These are phyloP conservation scores for Piscicola geometra DNA, from an alignment of 2,888 invertebrate genomes.

Conservation along the genomic window DNA sequence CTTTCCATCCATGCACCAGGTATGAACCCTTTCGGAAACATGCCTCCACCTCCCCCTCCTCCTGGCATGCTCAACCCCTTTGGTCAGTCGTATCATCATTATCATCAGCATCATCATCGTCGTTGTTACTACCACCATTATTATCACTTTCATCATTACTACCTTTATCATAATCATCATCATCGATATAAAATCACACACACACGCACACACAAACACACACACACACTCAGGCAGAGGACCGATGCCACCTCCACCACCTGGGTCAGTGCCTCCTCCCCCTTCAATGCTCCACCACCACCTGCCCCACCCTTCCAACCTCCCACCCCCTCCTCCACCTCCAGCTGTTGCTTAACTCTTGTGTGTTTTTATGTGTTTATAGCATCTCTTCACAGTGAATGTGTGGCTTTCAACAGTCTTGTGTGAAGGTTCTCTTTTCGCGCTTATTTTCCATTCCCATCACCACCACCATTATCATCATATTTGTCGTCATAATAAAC, in stretches of 20 bases:
- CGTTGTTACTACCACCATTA: neutral
- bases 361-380: neutral
- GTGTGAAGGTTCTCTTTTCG: too few species aligned
- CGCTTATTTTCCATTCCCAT: too few species aligned
- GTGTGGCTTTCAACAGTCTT: too few species aligned
- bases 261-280: neutral
- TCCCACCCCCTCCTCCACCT: constrained; percentile 10
- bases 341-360: neutral
- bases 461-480: too few species aligned
- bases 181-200: neutral
- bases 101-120: neutral
- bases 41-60: constrained; percentile 11
- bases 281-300: neutral
- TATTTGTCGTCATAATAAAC: too few species aligned
- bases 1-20: neutral
- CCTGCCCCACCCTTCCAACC: constrained; percentile 12
- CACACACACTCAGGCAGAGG: neutral
- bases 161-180: neutral
- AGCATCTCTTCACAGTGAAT: too few species aligned
- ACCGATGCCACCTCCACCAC: constrained; percentile 25
- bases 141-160: neutral
- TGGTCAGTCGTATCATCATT: neutral
- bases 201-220: neutral
- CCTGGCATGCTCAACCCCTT: neutral
- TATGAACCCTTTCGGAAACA: neutral